These are phyloP conservation scores for Pogonomyrmex californicus DNA, from an alignment of 1,140 invertebrate species.

Conservation along the genomic window DNA sequence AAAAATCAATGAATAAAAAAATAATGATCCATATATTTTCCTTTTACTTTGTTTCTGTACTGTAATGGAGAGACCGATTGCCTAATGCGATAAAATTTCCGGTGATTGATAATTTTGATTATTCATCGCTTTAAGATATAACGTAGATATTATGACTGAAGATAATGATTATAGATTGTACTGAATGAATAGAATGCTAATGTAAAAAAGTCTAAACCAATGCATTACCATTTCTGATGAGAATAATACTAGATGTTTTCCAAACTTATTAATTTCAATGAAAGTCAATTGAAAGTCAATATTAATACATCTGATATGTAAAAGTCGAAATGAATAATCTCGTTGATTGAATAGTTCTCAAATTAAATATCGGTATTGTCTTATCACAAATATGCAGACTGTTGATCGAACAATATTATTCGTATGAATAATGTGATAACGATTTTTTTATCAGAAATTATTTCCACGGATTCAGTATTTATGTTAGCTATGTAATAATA, in stretches of 20 bases:
- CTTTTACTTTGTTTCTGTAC: background rate
- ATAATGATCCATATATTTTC: background rate
- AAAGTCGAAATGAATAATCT: slow-evolving; percentile 7
- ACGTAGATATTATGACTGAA: background rate
- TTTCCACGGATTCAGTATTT: background rate
- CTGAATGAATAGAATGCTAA: background rate
- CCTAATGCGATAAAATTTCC: background rate
- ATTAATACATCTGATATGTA: slow-evolving; percentile 33
- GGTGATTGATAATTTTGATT: slow-evolving; percentile 10
- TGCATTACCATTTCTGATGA: background rate
- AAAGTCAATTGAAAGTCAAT: background rate
- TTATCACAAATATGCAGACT: slow-evolving; percentile 12
- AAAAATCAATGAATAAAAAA: background rate
- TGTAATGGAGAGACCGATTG: background rate
- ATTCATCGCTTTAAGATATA: background rate
- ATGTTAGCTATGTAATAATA: background rate
- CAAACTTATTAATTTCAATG: background rate
- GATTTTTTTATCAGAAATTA: background rate
- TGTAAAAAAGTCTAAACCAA: background rate
- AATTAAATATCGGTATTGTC: slow-evolving; percentile 21
- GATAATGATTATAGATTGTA: background rate
- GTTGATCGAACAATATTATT: slow-evolving; percentile 6
- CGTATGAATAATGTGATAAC: slow-evolving; percentile 1
- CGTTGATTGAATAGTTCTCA: slow-evolving; percentile 29
- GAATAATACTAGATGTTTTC: background rate